These are phyloP conservation scores for Geodia barretti DNA, from an alignment of 37 sponge, comb jelly and placozoan genomes.

Conservation along the genomic window DNA sequence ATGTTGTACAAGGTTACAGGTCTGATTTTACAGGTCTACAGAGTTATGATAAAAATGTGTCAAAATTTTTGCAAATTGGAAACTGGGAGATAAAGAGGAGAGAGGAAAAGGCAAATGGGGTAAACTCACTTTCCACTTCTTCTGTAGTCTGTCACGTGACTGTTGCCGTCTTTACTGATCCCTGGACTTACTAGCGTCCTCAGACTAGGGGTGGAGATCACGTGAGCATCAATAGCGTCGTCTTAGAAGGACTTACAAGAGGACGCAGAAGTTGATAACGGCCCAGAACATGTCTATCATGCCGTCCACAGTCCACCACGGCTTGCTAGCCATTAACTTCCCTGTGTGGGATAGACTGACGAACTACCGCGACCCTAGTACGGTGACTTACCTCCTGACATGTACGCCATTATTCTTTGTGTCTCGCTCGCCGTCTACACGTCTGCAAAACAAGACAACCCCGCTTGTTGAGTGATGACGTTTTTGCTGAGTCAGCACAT, in stretches of 20 bases:
- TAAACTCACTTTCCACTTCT: constrained; percentile 33
- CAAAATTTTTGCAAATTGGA: too few relatives aligned
- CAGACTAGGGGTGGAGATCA: constrained; percentile 2
- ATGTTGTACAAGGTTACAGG: too few relatives aligned
- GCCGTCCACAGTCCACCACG: constrained; percentile 47
- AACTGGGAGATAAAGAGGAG: too few relatives aligned
- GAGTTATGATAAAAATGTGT: too few relatives aligned
- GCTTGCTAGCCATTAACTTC: background rate
- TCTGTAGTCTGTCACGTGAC: constrained; percentile 45
- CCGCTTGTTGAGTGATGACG: too few relatives aligned
- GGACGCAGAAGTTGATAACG: constrained; percentile 33
- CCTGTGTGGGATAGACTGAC: constrained; percentile 19
- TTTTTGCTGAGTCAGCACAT: constrained; percentile 1
- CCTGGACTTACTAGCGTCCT: constrained; percentile 50
- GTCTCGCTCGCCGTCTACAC: too few relatives aligned
- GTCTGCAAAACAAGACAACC: too few relatives aligned
- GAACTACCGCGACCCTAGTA: constrained; percentile 4
- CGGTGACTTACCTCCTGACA: background rate
- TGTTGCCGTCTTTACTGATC: background rate
- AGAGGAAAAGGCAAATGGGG: background rate
- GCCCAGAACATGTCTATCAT: constrained; percentile 51
- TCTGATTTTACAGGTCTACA: too few relatives aligned
- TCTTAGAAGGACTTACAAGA: constrained; percentile 53
- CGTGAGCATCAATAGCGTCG: background rate
- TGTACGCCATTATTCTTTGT: constrained; percentile 2